Evolutionary conservation across 2,797 vertebrate genomes (phyloP), one percentile per base, ranked within the genome.

Genomic region (Semaprochilodus insignis): DNA sequence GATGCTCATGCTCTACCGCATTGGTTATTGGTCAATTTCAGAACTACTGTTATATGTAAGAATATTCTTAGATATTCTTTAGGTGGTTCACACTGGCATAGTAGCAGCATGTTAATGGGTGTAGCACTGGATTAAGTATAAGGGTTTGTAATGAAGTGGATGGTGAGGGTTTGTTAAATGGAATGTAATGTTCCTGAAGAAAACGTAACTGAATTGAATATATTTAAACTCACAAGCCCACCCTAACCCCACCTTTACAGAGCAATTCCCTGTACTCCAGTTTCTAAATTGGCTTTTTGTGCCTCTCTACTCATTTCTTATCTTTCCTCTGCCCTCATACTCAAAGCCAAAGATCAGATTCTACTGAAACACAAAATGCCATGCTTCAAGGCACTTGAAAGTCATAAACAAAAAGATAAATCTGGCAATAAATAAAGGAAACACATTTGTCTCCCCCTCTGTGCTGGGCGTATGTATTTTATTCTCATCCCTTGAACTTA

Each of bases 341-440:
- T 51, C 40, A 52, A 52, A 71, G 69, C n/a, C 69, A 71, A 25
- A 71, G 69, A 71, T 52, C 69, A 71, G 40, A 52, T 71, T 71
- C 44, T 25, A 36, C 40, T 6, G 27, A 83, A 34, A 62, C 54
- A 52, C 67, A 87, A 90, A 91, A 89, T 88, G 87, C 90, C 90
- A 90, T 86, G 88, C 90, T 93, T 93, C 88, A 91, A 93, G 88
- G 76, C 63, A 85, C 85, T 76, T 57, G 44, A 85, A 85, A 86
- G 84, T 84, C 70, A 74, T 31, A 80, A 73, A 85, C 67, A 84
- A 31, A 74, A 79, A 87, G 82, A 85, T 76, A 66, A 90, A 86
- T 87, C 84, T 89, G 86, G 88, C 34, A 69, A 90, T 91, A 85
- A 89, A 81, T 90, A 82, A 86, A 88, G 90, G 92, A 31, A 70